A percentile compares a stretch with the other conserved stretches of the same genome.
These are phyloP conservation scores for Theocolax elegans DNA, from an alignment of 1,140 invertebrate genomes.

Conservation along the genomic window DNA sequence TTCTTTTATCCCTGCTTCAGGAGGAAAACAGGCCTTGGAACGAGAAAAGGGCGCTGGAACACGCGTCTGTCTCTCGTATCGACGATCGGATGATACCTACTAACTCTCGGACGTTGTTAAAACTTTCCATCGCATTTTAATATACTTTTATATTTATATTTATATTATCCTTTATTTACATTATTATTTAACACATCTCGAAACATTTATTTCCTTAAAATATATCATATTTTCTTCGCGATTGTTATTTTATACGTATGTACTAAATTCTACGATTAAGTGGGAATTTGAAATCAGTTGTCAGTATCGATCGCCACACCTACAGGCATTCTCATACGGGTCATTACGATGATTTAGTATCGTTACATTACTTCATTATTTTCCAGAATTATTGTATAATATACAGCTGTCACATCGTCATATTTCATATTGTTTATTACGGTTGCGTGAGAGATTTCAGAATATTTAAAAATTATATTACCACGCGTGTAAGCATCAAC, in stretches of 20 bases:
- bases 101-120: too few relatives aligned
- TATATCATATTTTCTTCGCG: too few relatives aligned
- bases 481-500: not conserved
- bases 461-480: not conserved
- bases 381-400: not conserved
- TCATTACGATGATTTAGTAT: slow-evolving; percentile 26
- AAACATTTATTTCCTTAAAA: too few relatives aligned
- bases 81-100: not conserved
- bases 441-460: not conserved
- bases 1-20: not conserved
- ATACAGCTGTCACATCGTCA: not conserved
- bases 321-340: not conserved
- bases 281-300: too few relatives aligned
- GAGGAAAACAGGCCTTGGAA: slow-evolving; percentile 21
- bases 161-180: too few relatives aligned
- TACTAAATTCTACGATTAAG: too few relatives aligned
- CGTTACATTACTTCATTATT: slow-evolving; percentile 4
- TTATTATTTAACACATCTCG: too few relatives aligned
- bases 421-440: slow-evolving; percentile 12
- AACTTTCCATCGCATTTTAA: too few relatives aligned
- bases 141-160: too few relatives aligned
- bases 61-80: not conserved
- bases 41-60: slow-evolving; percentile 10
- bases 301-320: not conserved
- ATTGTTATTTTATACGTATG: too few relatives aligned